Conservation (phyloP, 2,113 vertebrate genomes). For the Oophaga pumilio region DNA sequence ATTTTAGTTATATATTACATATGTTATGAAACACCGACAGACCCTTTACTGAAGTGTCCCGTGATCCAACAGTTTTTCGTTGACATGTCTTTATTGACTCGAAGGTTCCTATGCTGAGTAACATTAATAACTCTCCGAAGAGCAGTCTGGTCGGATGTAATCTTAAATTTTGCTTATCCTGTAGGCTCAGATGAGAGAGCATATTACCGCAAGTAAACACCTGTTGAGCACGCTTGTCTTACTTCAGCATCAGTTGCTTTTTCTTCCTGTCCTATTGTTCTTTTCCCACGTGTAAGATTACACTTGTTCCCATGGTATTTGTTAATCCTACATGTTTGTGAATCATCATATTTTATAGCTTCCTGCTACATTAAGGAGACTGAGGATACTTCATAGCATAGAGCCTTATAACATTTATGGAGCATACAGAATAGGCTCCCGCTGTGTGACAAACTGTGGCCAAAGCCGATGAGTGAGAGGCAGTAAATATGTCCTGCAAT, state of each 20-base stretch:
- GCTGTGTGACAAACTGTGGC: conserved; percentile 45
- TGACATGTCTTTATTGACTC: conserved; percentile 42
- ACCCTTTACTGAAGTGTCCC: conserved; percentile 14
- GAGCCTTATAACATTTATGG: conserved; percentile 53
- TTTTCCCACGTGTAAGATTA: conserved; percentile 39
- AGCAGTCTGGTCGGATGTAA: conserved; percentile 25
- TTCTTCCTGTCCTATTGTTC: conserved; percentile 49
- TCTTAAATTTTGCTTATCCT: conserved; percentile 42
- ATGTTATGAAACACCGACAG: not conserved
- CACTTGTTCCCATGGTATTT: conserved; percentile 49
- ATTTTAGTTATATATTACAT: not conserved
- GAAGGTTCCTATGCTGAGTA: not conserved
- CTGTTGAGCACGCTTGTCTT: conserved; percentile 41
- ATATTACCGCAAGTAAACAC: conserved; percentile 48
- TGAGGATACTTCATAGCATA: conserved; percentile 24
- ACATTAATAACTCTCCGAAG: conserved; percentile 24
- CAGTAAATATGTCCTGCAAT: conserved; percentile 41
- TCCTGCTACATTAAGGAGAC: conserved; percentile 40
- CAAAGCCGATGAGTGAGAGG: conserved; percentile 51
- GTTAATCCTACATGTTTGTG: conserved; percentile 56
- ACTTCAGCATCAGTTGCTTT: conserved; percentile 8
- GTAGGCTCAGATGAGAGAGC: conserved; percentile 10
- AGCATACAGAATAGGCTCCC: conserved; percentile 52
- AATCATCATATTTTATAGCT: conserved; percentile 59
- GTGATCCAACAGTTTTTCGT: conserved; percentile 7